Evolutionary conservation across 2,797 vertebrate species (phyloP).

Genomic region (Remorina albescens): DNA sequence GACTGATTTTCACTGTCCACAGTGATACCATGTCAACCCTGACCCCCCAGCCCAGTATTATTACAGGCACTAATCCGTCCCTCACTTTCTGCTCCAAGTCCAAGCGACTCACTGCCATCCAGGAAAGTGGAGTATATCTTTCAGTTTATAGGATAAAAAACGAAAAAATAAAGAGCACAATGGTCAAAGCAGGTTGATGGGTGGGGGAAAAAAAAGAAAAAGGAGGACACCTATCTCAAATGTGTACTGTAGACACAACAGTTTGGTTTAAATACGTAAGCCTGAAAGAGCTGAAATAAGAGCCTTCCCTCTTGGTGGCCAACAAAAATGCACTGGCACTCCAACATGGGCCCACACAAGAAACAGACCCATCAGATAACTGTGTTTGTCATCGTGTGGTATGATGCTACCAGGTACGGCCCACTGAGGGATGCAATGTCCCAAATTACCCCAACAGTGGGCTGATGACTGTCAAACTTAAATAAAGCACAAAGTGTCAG

Average conservation of each 20-base stretch:
- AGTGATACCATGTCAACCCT: conserved; percentile 66
- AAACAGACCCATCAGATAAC: conserved; percentile 18
- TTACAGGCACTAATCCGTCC: conserved; percentile 67
- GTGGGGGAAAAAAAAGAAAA: not conserved
- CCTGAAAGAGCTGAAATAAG: conserved; percentile 35
- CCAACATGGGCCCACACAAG: conserved; percentile 22
- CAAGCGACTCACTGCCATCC: conserved; percentile 37
- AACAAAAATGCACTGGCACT: conserved; percentile 39
- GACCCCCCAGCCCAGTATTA: conserved; percentile 64
- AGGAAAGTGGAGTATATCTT: conserved; percentile 37
- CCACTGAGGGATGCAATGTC: not conserved
- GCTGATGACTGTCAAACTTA: conserved; percentile 37
- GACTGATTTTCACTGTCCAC: conserved; percentile 63
- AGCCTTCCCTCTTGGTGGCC: conserved; percentile 20
- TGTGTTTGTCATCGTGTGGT: conserved; percentile 50
- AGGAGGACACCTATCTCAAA: conserved; percentile 12
- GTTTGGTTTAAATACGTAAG: conserved; percentile 23
- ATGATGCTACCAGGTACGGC: not conserved
- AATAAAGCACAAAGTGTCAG: conserved; percentile 48
- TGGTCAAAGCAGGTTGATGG: conserved; percentile 27
- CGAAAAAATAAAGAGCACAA: conserved; percentile 8
- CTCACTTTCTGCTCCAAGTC: conserved; percentile 51
- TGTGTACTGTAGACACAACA: conserved; percentile 43
- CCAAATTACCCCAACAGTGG: conserved; percentile 19
- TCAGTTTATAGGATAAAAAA: conserved; percentile 21